phyloP scores from a whole-genome alignment of 2,797 vertebrate genomes.

The Odontamblyopus lacepedii region DNA sequence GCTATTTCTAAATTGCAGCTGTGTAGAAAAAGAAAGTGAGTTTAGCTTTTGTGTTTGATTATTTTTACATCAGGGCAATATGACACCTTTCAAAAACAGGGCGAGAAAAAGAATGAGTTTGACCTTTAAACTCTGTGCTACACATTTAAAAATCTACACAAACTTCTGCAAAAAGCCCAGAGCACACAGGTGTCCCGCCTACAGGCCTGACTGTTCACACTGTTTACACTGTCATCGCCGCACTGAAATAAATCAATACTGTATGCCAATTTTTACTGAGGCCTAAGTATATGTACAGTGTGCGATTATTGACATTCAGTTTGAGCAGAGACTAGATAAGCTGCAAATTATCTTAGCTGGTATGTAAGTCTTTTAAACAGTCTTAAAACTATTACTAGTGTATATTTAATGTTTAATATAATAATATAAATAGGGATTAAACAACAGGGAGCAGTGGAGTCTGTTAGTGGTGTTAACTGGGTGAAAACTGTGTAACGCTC shows the following conservation, averaged over 20 bases:
- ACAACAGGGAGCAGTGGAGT: too few species aligned
- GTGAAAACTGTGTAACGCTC: too few species aligned
- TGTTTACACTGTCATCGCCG: slow-evolving; percentile 14
- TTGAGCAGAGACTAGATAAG: slow-evolving; percentile 6
- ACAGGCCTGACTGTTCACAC: slow-evolving; percentile 19
- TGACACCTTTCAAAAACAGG: slow-evolving; percentile 50
- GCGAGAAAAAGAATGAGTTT: slow-evolving; percentile 40
- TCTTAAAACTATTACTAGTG: background rate
- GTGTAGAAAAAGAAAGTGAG: slow-evolving; percentile 47
- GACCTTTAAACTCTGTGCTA: slow-evolving; percentile 47
- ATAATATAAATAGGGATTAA: too few species aligned
- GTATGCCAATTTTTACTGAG: slow-evolving; percentile 24
- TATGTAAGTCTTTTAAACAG: background rate
- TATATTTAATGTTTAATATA: too few species aligned
- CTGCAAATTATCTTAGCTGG: background rate
- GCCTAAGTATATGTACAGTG: slow-evolving; percentile 6
- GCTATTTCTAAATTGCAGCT: slow-evolving; percentile 59
- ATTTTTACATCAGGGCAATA: slow-evolving; percentile 58
- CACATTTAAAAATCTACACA: slow-evolving; percentile 9
- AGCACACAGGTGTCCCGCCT: slow-evolving; percentile 45
- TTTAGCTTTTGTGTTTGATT: slow-evolving; percentile 51
- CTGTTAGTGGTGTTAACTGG: too few species aligned
- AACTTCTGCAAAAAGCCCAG: slow-evolving; percentile 11
- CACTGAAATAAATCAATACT: slow-evolving; percentile 26
- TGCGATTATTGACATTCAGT: slow-evolving; percentile 31